These are phyloP conservation scores for Ceriagrion tenellum DNA, from an alignment of 2,888 invertebrate species.

Conservation along the genomic window DNA sequence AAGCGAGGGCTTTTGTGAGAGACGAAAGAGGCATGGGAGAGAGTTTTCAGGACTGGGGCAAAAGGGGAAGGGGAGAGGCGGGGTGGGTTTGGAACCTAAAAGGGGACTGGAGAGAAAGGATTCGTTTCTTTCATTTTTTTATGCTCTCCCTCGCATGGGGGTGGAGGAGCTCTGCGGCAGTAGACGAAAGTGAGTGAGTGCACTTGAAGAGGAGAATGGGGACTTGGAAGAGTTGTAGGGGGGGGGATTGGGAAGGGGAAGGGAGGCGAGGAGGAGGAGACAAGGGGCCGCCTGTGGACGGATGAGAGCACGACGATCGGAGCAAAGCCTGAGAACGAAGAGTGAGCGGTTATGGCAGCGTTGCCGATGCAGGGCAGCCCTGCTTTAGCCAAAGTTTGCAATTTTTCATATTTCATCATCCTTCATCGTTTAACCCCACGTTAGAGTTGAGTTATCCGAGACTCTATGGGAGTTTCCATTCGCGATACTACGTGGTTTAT, in stretches of 20 bases:
- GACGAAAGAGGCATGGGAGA: not conserved
- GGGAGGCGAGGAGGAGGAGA: not conserved
- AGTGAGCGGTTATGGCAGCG: not conserved
- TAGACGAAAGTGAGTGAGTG: not conserved
- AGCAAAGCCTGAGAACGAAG: not conserved
- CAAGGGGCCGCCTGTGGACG: not conserved
- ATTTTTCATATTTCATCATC: too few species aligned
- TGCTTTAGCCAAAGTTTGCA: not conserved
- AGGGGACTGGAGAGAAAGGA: not conserved
- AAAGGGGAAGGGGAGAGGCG: too few species aligned
- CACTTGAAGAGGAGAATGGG: conserved; percentile 21
- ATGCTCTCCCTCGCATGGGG: not conserved
- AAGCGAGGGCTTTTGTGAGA: not conserved
- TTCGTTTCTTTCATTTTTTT: not conserved
- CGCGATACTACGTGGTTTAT: too few species aligned
- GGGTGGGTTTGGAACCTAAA: not conserved
- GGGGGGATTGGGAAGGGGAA: not conserved
- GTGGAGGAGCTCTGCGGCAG: not conserved
- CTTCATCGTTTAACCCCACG: too few species aligned
- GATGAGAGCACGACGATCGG: not conserved
- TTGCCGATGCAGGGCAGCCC: not conserved
- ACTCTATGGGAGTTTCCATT: too few species aligned
- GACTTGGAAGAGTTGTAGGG: not conserved
- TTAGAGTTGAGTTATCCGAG: too few species aligned
- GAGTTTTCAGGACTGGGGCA: conserved; percentile 8